Percentiles rank a stretch among this genome's conserved stretches.
Evolutionary conservation across 37 sponge, comb jelly and placozoan genomes (phyloP).

Genomic region (Chondrilla cf. caribensis): DNA sequence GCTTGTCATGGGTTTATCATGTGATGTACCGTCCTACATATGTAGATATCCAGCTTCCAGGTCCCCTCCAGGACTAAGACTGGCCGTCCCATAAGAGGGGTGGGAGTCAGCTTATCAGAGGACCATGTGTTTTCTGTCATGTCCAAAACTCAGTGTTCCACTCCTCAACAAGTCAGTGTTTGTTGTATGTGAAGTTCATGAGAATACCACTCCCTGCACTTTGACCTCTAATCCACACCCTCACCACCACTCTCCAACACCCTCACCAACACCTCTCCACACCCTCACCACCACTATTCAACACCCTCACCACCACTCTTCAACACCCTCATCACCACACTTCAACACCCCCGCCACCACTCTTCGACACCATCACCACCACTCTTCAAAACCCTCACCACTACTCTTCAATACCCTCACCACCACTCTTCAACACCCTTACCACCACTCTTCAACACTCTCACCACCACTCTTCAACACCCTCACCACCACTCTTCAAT

Average conservation of each 20-base stretch:
- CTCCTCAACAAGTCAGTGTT: not conserved
- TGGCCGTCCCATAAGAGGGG: slow-evolving; percentile 10
- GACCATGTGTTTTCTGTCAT: slow-evolving; percentile 1
- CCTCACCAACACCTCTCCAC: no score
- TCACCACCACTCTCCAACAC: no score
- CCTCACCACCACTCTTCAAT: not conserved
- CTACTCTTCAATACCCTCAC: not conserved
- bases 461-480: not conserved
- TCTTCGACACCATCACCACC: not conserved
- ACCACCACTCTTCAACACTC: not conserved
- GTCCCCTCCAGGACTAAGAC: slow-evolving; percentile 4
- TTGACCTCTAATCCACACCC: not conserved
- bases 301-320: not conserved
- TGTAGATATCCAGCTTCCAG: slow-evolving; percentile 14
- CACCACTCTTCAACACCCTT: no score
- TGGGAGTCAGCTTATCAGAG: slow-evolving; percentile 11
- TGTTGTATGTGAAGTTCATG: no score
- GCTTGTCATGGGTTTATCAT: no score
- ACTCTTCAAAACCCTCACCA: not conserved
- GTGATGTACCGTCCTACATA: no score
- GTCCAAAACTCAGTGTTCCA: not conserved
- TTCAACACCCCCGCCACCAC: not conserved
- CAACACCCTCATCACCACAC: not conserved
- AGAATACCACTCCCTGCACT: not conserved
- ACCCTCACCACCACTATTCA: not conserved